Evolutionary conservation across 1,140 invertebrate genomes (phyloP).

Genomic region (Cyclargus thomasi): DNA sequence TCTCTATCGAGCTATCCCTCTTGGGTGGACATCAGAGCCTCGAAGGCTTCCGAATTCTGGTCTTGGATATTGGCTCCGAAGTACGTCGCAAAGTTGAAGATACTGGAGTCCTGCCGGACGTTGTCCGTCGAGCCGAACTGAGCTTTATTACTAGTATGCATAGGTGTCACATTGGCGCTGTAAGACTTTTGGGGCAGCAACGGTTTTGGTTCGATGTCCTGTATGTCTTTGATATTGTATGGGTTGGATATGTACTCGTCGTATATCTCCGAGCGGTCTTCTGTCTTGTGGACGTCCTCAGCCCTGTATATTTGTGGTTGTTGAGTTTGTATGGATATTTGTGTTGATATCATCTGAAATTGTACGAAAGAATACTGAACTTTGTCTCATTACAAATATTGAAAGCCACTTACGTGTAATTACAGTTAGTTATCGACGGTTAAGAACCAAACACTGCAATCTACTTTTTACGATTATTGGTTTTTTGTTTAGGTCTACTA

Average conservation of each 20-base stretch:
- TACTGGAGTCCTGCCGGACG: slow-evolving; percentile 52
- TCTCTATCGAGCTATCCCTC: slow-evolving; percentile 60
- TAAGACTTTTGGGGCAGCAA: slow-evolving; percentile 51
- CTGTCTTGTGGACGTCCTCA: slow-evolving; percentile 27
- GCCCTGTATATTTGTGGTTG: slow-evolving; percentile 45
- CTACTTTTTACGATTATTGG: no score
- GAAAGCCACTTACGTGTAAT: no score
- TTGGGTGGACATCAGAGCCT: slow-evolving; percentile 51
- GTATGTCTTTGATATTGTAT: slow-evolving; percentile 60
- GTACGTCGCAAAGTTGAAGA: slow-evolving; percentile 75
- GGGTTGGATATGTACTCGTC: slow-evolving; percentile 75
- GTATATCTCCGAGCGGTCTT: slow-evolving; percentile 67
- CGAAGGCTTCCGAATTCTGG: slow-evolving; percentile 78
- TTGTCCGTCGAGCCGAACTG: slow-evolving; percentile 69
- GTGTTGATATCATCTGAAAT: slow-evolving; percentile 78
- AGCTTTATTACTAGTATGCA: slow-evolving; percentile 50
- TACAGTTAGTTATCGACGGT: no score
- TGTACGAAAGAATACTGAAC: no score
- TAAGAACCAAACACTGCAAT: no score
- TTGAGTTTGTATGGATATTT: slow-evolving; percentile 69
- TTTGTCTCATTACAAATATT: no score
- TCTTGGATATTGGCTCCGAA: slow-evolving; percentile 73
- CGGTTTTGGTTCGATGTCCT: slow-evolving; percentile 39
- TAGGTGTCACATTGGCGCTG: slow-evolving; percentile 63
- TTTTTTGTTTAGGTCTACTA: no score